Base-by-base conservation (phyloP, 2,888 invertebrate genomes). In the Drosophila borealis region DNA sequence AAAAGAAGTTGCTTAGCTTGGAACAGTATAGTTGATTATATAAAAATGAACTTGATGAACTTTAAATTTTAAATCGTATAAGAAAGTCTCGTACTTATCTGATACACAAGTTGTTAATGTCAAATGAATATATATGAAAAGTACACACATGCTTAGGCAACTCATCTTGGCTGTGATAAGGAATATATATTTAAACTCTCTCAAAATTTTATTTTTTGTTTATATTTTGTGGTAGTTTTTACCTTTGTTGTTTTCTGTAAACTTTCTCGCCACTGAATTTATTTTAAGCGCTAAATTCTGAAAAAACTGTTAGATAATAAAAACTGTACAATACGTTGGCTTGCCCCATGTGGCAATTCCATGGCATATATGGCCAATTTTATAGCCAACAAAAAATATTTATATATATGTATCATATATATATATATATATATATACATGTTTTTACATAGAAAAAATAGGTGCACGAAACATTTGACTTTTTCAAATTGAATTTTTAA, bases 401-500 rank as follows among this genome's bases (percentile, higher is more conserved):
- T 8, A 33, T 11, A 25, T 46, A 50, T 44, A 21, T 48, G 9
- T 4, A 19, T 25, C 21, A 14, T 13, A 10, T 25, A n/a, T 48
- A 29, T 44, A 37, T 19, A 36, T 10, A 17, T 36, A 11, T 14
- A 3, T 48, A 49, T 19, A 13, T 9, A 19, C 11, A 25, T 36
- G 36, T 44, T 42, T 50, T 11, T 6, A 14, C 19, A 19, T 34
- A 8, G 9, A n/a, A 72, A 65, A 57, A 53, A 55, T 45, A 71
- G 53, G 66, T 66, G 63, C 42, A 13, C 4, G 25, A 61, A 57
- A 48, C 42, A 39, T 55, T 71, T 61, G 19, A 29, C 57, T 63
- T 81, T 80, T 84, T 53, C 17, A 75, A 87, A 87, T 84, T 83
- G 81, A 78, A 84, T 82, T 82, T 87, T 87, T 67, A 81, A 87